Evolutionary conservation across 2,113 vertebrate species (phyloP).

Genomic region (Formicarius rufipectus): DNA sequence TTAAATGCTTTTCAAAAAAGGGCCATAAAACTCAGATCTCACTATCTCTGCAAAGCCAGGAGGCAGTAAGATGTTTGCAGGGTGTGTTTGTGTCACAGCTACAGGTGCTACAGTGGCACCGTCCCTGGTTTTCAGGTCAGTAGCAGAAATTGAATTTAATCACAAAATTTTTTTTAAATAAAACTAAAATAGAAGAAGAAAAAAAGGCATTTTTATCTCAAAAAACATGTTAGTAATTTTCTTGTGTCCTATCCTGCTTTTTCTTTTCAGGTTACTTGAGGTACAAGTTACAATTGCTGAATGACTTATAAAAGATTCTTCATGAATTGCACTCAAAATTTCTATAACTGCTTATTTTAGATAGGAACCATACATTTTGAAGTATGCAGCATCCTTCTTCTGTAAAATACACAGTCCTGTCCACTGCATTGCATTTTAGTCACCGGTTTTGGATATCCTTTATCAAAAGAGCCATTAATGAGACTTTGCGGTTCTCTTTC

Average conservation of each 20-base stretch:
- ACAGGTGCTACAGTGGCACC: not conserved
- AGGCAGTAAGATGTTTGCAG: not conserved
- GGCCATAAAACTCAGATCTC: not conserved
- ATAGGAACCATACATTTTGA: not conserved
- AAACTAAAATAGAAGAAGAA: not conserved
- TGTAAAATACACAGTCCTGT: not conserved
- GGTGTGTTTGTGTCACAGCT: not conserved
- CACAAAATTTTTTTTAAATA: not conserved
- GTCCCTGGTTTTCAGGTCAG: not conserved
- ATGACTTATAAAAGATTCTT: not conserved
- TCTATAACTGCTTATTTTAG: not conserved
- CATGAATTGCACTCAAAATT: not conserved
- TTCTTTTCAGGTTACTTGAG: not conserved
- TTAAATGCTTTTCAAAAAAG: not conserved
- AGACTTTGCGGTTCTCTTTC: not conserved
- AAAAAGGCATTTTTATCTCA: not conserved
- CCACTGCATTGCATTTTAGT: not conserved
- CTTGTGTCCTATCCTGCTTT: not conserved
- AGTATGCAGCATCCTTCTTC: not conserved
- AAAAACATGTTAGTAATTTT: not conserved
- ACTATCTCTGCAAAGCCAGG: accelerated
- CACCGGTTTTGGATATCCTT: not conserved
- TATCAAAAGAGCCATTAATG: not conserved
- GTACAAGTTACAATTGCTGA: not conserved
- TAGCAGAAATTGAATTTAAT: not conserved